Conservation (phyloP, 2,888 invertebrate species). For the Eupithecia dodoneata region DNA sequence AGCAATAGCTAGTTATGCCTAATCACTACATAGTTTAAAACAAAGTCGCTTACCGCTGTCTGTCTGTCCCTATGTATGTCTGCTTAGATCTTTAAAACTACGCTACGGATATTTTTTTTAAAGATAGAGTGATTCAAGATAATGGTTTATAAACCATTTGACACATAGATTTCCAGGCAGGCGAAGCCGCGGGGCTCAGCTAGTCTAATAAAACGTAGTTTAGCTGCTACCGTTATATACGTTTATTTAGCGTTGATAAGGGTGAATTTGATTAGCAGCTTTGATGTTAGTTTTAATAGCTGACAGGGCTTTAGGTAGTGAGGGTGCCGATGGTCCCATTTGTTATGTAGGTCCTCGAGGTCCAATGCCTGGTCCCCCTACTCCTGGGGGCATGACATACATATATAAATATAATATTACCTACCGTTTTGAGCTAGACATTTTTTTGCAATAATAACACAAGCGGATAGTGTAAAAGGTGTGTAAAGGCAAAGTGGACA, state of each 20-base stretch:
- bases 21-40: no score
- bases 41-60: no score
- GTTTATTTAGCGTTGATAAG: constrained; percentile 86
- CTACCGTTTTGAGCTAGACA: neutral
- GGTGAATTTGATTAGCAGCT: constrained; percentile 94
- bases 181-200: no score
- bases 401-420: no score
- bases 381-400: constrained; percentile 77
- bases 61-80: no score
- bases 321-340: constrained; percentile 80
- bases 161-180: no score
- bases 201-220: neutral
- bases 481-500: constrained; percentile 31
- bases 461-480: constrained; percentile 18
- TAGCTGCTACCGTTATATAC: neutral
- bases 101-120: no score
- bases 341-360: constrained; percentile 85
- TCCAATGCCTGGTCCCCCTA: constrained; percentile 84
- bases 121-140: no score
- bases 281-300: constrained; percentile 97
- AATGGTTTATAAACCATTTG: no score
- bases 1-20: neutral
- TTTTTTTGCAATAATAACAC: constrained; percentile 2
- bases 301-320: constrained; percentile 93
- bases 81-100: no score